Conservation (phyloP, 2,888 invertebrate species). For the Clistopyga incitator region DNA sequence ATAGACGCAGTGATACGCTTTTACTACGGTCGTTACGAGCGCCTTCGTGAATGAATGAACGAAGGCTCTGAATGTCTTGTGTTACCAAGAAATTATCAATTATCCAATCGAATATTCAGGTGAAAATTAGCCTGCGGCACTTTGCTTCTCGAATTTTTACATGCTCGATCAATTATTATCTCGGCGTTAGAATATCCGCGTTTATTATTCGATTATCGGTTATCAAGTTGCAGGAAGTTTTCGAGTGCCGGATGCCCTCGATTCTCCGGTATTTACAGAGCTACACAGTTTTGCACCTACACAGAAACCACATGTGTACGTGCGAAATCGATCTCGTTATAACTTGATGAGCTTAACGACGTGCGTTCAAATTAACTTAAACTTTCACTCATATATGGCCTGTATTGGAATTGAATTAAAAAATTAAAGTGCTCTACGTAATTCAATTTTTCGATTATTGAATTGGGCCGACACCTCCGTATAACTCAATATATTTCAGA, state of each 20-base stretch:
- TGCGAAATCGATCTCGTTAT: conserved; percentile 12
- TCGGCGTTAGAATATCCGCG: conserved; percentile 29
- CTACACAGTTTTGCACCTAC: neutral
- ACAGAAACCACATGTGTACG: neutral
- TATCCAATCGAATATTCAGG: neutral
- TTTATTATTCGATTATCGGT: conserved; percentile 57
- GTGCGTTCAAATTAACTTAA: conserved; percentile 1
- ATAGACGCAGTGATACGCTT: conserved; percentile 5
- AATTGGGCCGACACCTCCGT: neutral
- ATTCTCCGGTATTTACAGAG: conserved; percentile 47
- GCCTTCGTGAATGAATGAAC: neutral
- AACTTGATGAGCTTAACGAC: neutral
- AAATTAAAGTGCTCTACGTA: neutral
- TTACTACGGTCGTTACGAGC: neutral
- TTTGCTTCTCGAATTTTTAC: conserved; percentile 1
- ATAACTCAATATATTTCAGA: neutral
- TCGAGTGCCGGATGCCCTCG: conserved; percentile 48
- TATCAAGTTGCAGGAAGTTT: conserved; percentile 40
- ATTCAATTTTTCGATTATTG: neutral
- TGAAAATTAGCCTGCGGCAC: conserved; percentile 28
- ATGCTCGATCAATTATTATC: conserved; percentile 13
- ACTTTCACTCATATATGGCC: neutral
- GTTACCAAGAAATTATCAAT: conserved; percentile 9
- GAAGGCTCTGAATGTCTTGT: neutral
- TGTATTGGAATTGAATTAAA: neutral